A percentile compares a stretch with the other conserved stretches of the same genome.
phyloP scores from a whole-genome alignment of 2,113 vertebrate genomes.

The Rhinolophus sinicus region DNA sequence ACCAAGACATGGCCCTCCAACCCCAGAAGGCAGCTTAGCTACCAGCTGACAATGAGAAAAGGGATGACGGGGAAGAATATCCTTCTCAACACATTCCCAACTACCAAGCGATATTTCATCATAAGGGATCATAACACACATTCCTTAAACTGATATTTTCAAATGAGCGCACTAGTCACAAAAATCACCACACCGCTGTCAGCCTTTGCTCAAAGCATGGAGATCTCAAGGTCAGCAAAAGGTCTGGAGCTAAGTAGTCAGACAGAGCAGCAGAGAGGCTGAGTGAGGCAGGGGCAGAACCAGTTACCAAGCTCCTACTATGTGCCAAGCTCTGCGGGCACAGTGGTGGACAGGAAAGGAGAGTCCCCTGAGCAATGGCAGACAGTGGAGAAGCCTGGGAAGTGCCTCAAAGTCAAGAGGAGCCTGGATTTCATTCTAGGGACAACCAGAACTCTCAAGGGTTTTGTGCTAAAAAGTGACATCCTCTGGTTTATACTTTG shows the following conservation, averaged over 20 bases:
- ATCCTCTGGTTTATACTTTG: not conserved
- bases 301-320: not conserved
- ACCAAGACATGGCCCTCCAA: not conserved
- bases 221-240: not conserved
- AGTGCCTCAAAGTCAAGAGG: not conserved
- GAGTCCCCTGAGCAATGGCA: not conserved
- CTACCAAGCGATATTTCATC: not conserved
- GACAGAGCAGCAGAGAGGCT: not conserved
- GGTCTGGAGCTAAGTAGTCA: too few relatives aligned
- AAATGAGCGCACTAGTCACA: not conserved
- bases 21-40: slow-evolving; percentile 1
- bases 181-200: not conserved
- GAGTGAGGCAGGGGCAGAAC: not conserved
- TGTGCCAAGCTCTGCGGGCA: not conserved
- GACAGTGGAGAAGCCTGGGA: not conserved
- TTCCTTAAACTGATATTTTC: not conserved
- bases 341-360: not conserved
- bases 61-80: not conserved
- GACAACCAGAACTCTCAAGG: not conserved
- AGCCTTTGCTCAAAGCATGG: not conserved
- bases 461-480: not conserved
- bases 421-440: not conserved
- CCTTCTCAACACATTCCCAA: slow-evolving; percentile 52
- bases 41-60: not conserved
- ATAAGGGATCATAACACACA: not conserved